phyloP scores from a whole-genome alignment of 2,888 invertebrate species.

The Polyommatus iphigenia region DNA sequence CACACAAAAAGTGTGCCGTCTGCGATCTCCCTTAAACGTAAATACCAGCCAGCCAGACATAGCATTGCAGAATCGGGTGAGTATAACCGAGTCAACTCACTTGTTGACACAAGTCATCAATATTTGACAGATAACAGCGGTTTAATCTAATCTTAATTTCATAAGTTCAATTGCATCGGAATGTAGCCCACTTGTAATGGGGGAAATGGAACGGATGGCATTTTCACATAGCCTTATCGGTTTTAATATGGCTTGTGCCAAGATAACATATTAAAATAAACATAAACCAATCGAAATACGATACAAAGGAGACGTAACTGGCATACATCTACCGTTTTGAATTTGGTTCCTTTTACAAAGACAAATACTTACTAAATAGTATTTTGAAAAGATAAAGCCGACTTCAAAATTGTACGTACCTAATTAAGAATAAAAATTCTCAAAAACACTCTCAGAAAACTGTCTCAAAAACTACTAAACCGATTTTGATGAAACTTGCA shows the following conservation, averaged over 20 bases:
- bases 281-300: too few relatives aligned
- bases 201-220: constrained; percentile 11
- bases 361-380: too few relatives aligned
- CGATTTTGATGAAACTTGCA: too few relatives aligned
- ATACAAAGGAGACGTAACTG: too few relatives aligned
- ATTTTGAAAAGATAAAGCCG: too few relatives aligned
- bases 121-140: constrained; percentile 23
- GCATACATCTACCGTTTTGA: too few relatives aligned
- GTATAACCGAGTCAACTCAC: neutral
- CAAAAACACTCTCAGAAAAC: too few relatives aligned
- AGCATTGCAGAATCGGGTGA: neutral
- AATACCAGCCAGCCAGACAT: neutral
- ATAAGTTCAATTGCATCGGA: constrained; percentile 25
- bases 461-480: too few relatives aligned
- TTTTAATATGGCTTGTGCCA: neutral
- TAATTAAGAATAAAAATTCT: too few relatives aligned
- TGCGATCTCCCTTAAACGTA: neutral
- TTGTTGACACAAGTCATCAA: constrained; percentile 15
- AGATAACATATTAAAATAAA: neutral
- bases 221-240: neutral
- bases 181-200: constrained; percentile 22
- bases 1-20: too few relatives aligned
- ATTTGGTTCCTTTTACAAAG: too few relatives aligned
- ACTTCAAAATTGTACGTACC: too few relatives aligned
- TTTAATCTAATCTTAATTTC: constrained; percentile 23